A percentile compares a stretch with the other conserved stretches of the same genome.
Conservation (phyloP, 2,797 vertebrate species). For the Urocyon cinereoargenteus region DNA sequence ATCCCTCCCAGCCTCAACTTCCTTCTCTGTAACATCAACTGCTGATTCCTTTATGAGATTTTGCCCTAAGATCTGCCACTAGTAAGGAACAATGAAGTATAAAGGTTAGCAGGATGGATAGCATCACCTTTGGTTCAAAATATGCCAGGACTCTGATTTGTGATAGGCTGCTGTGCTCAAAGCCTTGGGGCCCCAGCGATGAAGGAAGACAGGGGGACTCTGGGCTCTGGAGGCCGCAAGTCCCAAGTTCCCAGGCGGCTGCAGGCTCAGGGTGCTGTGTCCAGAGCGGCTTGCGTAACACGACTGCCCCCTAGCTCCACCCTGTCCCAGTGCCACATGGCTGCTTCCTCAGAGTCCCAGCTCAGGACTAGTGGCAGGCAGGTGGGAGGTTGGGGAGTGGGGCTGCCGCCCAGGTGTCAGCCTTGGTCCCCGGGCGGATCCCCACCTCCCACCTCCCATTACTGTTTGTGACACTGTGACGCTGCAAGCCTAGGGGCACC, state of each 20-base stretch:
- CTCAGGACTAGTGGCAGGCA: not conserved
- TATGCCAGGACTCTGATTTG: not conserved
- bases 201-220: not conserved
- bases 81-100: not conserved
- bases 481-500: accelerated
- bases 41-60: not conserved
- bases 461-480: accelerated
- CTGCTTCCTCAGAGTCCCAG: accelerated
- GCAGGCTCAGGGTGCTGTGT: no score
- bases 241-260: no score
- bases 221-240: no score
- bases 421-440: accelerated
- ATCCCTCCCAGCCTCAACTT: not conserved
- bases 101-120: not conserved
- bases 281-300: not conserved
- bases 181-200: accelerated
- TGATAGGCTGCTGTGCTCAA: not conserved
- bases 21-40: not conserved
- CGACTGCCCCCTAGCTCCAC: slow-evolving; percentile 41
- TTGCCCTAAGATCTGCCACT: accelerated
- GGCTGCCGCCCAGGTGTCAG: not conserved
- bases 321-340: no score
- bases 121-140: not conserved
- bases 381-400: not conserved
- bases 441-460: not conserved